phyloP scores from a whole-genome alignment of 2,888 invertebrate species.

The Odontothrips loti region DNA sequence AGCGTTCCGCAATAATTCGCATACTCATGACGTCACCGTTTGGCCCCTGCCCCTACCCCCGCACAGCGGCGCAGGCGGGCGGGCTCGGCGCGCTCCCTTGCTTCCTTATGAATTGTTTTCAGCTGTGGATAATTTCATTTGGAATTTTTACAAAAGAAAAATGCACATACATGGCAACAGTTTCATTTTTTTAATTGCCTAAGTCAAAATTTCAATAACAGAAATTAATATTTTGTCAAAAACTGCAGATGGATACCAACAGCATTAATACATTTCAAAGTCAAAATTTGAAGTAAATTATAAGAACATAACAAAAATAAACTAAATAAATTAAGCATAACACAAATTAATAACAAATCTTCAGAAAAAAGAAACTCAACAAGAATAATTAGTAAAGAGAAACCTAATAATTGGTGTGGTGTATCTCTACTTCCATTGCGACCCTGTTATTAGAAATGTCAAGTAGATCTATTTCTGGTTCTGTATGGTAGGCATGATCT shows the following conservation, averaged over 20 bases:
- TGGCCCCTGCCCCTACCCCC: neutral
- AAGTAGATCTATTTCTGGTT: neutral
- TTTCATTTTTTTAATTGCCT: neutral
- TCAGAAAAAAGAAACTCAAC: no score
- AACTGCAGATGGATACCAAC: neutral
- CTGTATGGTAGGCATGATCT: neutral
- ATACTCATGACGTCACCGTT: neutral
- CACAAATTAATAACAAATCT: no score
- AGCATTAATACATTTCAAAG: neutral
- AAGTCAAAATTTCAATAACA: neutral
- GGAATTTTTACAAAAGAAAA: neutral
- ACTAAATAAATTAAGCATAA: neutral
- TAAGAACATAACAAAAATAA: no score
- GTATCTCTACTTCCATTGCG: neutral
- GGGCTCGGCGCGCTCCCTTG: neutral
- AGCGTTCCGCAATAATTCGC: neutral
- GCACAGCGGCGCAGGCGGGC: neutral
- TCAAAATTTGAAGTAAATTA: neutral
- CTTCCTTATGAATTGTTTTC: neutral
- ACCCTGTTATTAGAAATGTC: neutral
- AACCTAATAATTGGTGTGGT: neutral
- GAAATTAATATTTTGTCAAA: no score
- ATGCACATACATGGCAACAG: neutral
- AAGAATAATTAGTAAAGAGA: no score
- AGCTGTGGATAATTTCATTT: neutral